Evolutionary conservation across 2,113 vertebrate genomes (phyloP), one percentile per base, ranked within the genome.

Genomic region (Clupea harengus): DNA sequence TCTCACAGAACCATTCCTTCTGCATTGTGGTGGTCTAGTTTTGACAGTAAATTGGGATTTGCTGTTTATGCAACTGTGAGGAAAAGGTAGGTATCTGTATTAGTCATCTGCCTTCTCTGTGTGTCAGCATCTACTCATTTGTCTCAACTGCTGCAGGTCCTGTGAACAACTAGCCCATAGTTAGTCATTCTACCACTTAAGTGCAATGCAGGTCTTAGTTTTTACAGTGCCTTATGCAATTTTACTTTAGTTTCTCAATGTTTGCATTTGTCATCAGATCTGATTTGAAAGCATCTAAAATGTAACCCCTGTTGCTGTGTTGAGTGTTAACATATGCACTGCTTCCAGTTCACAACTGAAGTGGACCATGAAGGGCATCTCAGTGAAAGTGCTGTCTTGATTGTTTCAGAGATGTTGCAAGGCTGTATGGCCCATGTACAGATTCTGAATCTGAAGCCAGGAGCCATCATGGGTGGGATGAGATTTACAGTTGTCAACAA

Each of bases 401-500:
- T 25, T n/a, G 60, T 64, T 64, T 64, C 7, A 64, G 64, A 72
- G 64, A 2, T 28, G 6, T 32, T 28, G 28, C 13, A 5, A 78
- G 39, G 72, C 15, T 78, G 72, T 78, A 32, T 78, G 72, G 72
- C 28, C 32, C 32, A 39, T 44, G 72, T 17, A 32, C 39, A 44
- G 28, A 13, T 78, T 17, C 9, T 78, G 28, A 4, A 39, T 78
- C 72, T 39, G 28, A 75, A 75, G 72, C 72, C 25, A 6, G 1
- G 32, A 13, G 32, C 13, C 32, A 75, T 75, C 28, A 32, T 75
- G 72, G 72, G 72, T 17, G 3, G 15, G 2, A 78, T 78, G 28
- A 39, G 72, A 78, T 78, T 78, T 78, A 78, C 72, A 39, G 72
- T 78, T 32, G 28, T 17, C 64, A 28, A 78, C 72, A 78, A 78